Evolutionary conservation across 1,140 invertebrate species (phyloP), one percentile per base, ranked within the genome.

Genomic region (Radopholus similis): DNA sequence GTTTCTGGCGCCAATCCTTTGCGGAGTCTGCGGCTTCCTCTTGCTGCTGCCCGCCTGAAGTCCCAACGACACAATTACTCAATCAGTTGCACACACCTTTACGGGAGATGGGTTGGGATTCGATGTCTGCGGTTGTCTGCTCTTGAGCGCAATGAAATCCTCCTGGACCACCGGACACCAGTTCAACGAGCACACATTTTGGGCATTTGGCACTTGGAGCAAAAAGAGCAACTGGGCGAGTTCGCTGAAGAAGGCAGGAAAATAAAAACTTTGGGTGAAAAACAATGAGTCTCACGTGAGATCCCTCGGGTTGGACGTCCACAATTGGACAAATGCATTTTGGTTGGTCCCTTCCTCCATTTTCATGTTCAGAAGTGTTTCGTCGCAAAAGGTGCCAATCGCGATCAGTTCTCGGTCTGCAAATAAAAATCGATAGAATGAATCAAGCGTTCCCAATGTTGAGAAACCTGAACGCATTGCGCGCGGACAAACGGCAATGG

Each of bases 131-230:
- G 4, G 4, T 28, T 8, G 18, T 8, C 5, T 26, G 9, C 26
- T 47, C 30, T 28, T 21, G 18, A 18, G 30, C 21, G 15, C 9
- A 9, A 26, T 28, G 18, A 51, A 51, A 5, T 51, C 47, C 1
- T 51, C 47, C 8, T 51, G 21, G 30, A 51, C 13, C 30, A 51
- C n/a, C 30, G 58, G 58, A 47, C 58, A 62, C 58, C 58, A 62
- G 11, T 13, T 11, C 28, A 62, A 11, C 1, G 58, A 51, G 44
- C 38, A 62, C 40, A 62, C 30, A 6, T 62, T 35, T 49, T 49
- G 42, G 9, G 58, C 38, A 9, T 62, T 62, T 9, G 58, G 58
- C 18, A 62, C 32, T 9, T 28, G 58, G 32, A 62, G 40, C 28
- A 62, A 49, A 62, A 35, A 62, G 11, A 21, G 37, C 21, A 62